phyloP scores from a whole-genome alignment of 2,113 vertebrate species.

The Propithecus coquereli region DNA sequence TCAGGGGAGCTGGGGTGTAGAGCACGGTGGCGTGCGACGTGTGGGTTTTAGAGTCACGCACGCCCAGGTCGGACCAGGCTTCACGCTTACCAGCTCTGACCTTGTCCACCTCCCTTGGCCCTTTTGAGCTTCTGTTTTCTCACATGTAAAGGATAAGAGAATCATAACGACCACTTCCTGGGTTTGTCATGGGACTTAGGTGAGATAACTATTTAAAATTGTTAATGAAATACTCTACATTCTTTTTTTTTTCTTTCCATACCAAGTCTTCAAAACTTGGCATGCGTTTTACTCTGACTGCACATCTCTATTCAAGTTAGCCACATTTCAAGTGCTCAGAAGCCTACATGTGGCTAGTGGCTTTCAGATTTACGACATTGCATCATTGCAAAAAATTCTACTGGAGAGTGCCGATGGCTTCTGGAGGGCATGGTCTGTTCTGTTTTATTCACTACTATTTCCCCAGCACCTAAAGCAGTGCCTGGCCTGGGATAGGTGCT shows the following conservation, averaged over 20 bases:
- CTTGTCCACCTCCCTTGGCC: neutral
- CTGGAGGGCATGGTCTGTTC: neutral
- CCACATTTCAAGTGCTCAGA: neutral
- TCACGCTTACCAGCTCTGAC: neutral
- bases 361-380: neutral
- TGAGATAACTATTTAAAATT: neutral
- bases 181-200: neutral
- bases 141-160: neutral
- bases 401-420: neutral
- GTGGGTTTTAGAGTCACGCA: neutral
- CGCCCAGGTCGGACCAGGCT: neutral
- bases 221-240: neutral
- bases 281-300: neutral
- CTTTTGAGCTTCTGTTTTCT: neutral
- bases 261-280: neutral
- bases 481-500: too few relatives aligned
- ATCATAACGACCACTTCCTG: neutral
- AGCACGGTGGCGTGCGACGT: too few relatives aligned
- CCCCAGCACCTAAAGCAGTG: neutral
- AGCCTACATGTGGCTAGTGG: neutral
- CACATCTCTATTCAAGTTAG: neutral
- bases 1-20: neutral
- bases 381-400: neutral
- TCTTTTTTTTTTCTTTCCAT: neutral
- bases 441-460: neutral